Percentiles rank a stretch among this genome's conserved stretches.
Evolutionary conservation across 2,888 invertebrate species (phyloP).

Genomic region (Nineta flava): DNA sequence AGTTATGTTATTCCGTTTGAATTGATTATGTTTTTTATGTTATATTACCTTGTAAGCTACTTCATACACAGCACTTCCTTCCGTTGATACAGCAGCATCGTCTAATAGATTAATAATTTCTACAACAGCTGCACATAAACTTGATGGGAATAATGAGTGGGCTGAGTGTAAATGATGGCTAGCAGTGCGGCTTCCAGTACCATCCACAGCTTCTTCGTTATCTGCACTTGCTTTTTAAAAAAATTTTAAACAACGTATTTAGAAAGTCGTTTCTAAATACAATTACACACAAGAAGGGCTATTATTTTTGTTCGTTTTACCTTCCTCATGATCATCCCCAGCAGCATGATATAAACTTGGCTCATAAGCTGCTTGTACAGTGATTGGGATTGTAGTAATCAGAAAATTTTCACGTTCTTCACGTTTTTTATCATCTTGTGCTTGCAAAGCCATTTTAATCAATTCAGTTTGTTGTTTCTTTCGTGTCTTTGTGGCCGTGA

Average conservation of each 20-base stretch:
- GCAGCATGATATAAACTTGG: slow-evolving; percentile 75
- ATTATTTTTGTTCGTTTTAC: slow-evolving; percentile 25
- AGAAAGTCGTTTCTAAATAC: not conserved
- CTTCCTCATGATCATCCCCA: slow-evolving; percentile 75
- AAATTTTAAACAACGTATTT: not conserved
- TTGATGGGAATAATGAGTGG: slow-evolving; percentile 91
- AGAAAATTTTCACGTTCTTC: slow-evolving; percentile 91
- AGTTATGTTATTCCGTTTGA: no score
- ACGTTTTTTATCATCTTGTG: slow-evolving; percentile 88
- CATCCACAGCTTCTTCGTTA: slow-evolving; percentile 40
- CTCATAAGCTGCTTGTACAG: slow-evolving; percentile 89
- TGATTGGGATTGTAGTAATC: slow-evolving; percentile 90
- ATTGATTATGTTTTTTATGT: no score
- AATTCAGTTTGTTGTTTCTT: slow-evolving; percentile 99
- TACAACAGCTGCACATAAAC: slow-evolving; percentile 87
- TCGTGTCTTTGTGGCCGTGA: slow-evolving; percentile 95
- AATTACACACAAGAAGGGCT: slow-evolving; percentile 1
- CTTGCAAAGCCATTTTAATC: slow-evolving; percentile 85
- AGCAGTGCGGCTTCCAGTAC: slow-evolving; percentile 52
- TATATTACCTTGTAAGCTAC: slow-evolving; percentile 89
- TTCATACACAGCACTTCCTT: slow-evolving; percentile 93
- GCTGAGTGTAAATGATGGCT: slow-evolving; percentile 81
- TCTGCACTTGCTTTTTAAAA: slow-evolving; percentile 24
- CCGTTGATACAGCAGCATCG: slow-evolving; percentile 86
- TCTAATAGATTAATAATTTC: slow-evolving; percentile 89